Evolutionary conservation across 53 echinoderm and acorn worm species (phyloP), one percentile per base, ranked within the genome.

Genomic region (Stichopus horrens): DNA sequence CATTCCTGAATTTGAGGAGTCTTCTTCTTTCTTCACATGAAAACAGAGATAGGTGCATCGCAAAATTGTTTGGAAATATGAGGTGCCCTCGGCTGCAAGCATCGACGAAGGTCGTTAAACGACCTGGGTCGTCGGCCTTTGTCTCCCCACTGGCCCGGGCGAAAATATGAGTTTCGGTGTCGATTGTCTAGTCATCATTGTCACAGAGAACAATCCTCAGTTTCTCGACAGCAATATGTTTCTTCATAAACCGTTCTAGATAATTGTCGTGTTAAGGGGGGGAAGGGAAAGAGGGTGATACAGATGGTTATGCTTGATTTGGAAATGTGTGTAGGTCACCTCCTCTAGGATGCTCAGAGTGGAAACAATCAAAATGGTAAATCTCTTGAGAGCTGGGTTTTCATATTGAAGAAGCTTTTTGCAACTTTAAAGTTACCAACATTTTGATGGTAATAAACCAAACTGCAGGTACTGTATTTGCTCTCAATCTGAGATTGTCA

Each of bases 51-150:
- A 81, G 81, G 20, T 81, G 81, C 81, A 14, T 81, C 57, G 81
- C 81, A 81, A 81, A 81, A 81, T 81, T 81, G 81, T 81, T 81
- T 81, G 58, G 81, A 81, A 81, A 81, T 81, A 81, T 81, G 81
- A 81, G 81, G 81, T 81, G 57, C 57, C 18, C 81, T 81, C 4
- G 81, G 81, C 81, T 81, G 57, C 22, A 57, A 81, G 37, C 37
- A 81, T 57, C 81, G 9, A 6, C 20, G 81, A 71, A 81, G 81
- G 81, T 81, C 81, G 58, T 23, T 57, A 57, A 56, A 81, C 56
- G 19, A 56, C 57, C 81, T 81, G 57, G 57, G 81, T 22, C 58
- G 53, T 58, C 81, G 10, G 55, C 58, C 81, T 21, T 81, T 81
- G 57, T 57, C 57, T 57, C 8, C 55, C 11, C 21, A 7, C 58